Evolutionary conservation across 2,797 vertebrate species (phyloP).

Genomic region (Poeciliopsis presidionis): DNA sequence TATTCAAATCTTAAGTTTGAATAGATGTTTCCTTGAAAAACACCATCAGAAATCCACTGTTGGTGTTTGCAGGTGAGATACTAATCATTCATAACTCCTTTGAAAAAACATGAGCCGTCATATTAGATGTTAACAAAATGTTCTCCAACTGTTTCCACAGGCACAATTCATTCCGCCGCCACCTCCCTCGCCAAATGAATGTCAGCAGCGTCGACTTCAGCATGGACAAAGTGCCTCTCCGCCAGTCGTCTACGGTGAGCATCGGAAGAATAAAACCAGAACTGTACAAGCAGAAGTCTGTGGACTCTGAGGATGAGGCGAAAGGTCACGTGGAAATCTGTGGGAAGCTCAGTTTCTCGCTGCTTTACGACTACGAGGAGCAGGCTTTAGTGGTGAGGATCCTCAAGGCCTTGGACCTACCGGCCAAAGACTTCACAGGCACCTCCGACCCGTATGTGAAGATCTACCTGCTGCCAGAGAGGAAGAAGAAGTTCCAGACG

Average conservation of each 20-base stretch:
- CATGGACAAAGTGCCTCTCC: slow-evolving; percentile 88
- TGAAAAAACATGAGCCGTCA: background rate
- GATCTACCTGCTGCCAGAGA: slow-evolving; percentile 96
- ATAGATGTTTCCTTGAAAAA: background rate
- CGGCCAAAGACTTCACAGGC: slow-evolving; percentile 96
- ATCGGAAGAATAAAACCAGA: slow-evolving; percentile 98
- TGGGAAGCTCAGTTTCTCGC: slow-evolving; percentile 93
- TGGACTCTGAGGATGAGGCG: slow-evolving; percentile 90
- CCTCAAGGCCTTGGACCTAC: slow-evolving; percentile 94
- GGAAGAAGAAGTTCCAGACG: slow-evolving; percentile 99
- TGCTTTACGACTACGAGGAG: slow-evolving; percentile 94
- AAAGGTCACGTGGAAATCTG: slow-evolving; percentile 89
- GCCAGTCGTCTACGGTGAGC: slow-evolving; percentile 91
- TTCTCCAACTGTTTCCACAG: slow-evolving; percentile 74
- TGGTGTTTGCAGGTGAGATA: background rate
- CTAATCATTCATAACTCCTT: background rate
- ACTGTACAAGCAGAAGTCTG: slow-evolving; percentile 98
- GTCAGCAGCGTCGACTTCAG: slow-evolving; percentile 96
- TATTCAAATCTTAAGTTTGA: background rate
- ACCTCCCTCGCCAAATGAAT: slow-evolving; percentile 96
- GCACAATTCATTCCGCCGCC: slow-evolving; percentile 97
- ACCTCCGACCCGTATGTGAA: slow-evolving; percentile 98
- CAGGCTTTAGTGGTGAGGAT: slow-evolving; percentile 92
- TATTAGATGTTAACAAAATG: slow-evolving; percentile 44
- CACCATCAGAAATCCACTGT: background rate